Percentiles rank a stretch among this genome's conserved stretches.
phyloP scores from a whole-genome alignment of 2,888 invertebrate species.

The Ennomos erosarius region DNA sequence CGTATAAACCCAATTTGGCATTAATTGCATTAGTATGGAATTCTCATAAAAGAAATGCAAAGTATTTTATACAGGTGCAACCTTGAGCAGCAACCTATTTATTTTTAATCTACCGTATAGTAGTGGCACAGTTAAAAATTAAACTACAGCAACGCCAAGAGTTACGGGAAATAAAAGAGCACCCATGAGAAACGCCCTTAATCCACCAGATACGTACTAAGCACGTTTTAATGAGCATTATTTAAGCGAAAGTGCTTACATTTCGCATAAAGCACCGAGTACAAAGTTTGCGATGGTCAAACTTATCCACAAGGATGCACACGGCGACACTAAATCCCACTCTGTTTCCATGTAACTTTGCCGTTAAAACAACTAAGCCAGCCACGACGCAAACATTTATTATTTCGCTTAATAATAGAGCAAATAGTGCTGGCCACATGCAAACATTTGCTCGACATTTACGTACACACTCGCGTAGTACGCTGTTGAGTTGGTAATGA shows the following conservation, averaged over 20 bases:
- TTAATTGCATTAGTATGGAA: too few relatives aligned
- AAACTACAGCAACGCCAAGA: constrained; percentile 8
- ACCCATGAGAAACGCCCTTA: constrained; percentile 22
- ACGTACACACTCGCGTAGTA: background rate
- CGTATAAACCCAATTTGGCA: too few relatives aligned
- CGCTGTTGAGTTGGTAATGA: constrained; percentile 10
- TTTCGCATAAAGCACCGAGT: constrained; percentile 61
- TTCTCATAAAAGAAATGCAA: too few relatives aligned
- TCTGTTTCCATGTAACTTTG: constrained; percentile 68
- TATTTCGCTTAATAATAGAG: constrained; percentile 53
- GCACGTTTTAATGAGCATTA: constrained; percentile 47
- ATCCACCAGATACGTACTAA: constrained; percentile 36
- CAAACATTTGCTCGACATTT: constrained; percentile 30
- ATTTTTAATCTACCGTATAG: background rate
- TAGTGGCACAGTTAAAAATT: constrained; percentile 4
- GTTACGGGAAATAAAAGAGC: constrained; percentile 23
- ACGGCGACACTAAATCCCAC: constrained; percentile 70
- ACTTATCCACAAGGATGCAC: constrained; percentile 71
- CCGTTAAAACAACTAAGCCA: constrained; percentile 61
- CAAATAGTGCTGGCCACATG: constrained; percentile 37
- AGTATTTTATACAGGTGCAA: background rate
- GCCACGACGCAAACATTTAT: constrained; percentile 59
- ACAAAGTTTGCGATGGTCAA: constrained; percentile 72
- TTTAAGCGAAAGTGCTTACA: constrained; percentile 46
- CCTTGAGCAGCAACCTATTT: background rate